Evolutionary conservation across 2,888 invertebrate genomes (phyloP).

Genomic region (Urechis unicinctus): DNA sequence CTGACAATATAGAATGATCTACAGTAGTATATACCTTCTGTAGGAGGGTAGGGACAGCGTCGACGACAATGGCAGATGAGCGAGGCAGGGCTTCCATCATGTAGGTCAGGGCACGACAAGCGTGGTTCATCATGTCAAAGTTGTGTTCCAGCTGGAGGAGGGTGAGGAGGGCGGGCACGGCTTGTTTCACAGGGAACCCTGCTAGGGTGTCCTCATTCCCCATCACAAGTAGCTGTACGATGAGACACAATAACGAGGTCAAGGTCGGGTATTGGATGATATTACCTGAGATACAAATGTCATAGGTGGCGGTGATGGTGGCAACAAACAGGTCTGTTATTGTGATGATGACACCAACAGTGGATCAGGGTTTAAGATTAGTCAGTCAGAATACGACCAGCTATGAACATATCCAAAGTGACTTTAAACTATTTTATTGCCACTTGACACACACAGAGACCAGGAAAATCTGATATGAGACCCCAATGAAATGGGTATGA

Average conservation of each 20-base stretch:
- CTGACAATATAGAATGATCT: no score
- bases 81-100: slow-evolving; percentile 98
- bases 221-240: slow-evolving; percentile 83
- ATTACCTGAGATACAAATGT: background rate
- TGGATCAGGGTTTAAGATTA: background rate
- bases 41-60: slow-evolving; percentile 93
- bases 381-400: no score
- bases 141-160: slow-evolving; percentile 95
- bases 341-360: background rate
- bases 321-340: background rate
- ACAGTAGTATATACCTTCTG: slow-evolving; percentile 72
- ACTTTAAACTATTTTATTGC: no score
- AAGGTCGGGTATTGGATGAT: background rate
- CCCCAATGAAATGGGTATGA: no score
- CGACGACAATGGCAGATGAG: slow-evolving; percentile 85
- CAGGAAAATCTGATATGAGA: no score
- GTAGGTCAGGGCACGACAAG: slow-evolving; percentile 94
- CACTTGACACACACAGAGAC: no score
- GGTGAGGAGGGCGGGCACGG: slow-evolving; percentile 88
- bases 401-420: no score
- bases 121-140: slow-evolving; percentile 99
- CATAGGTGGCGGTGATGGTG: background rate
- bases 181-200: slow-evolving; percentile 97
- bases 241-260: background rate
- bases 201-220: slow-evolving; percentile 97